These are phyloP conservation scores for Drosophila kohkoa DNA, from an alignment of 1,140 invertebrate genomes.

Conservation along the genomic window DNA sequence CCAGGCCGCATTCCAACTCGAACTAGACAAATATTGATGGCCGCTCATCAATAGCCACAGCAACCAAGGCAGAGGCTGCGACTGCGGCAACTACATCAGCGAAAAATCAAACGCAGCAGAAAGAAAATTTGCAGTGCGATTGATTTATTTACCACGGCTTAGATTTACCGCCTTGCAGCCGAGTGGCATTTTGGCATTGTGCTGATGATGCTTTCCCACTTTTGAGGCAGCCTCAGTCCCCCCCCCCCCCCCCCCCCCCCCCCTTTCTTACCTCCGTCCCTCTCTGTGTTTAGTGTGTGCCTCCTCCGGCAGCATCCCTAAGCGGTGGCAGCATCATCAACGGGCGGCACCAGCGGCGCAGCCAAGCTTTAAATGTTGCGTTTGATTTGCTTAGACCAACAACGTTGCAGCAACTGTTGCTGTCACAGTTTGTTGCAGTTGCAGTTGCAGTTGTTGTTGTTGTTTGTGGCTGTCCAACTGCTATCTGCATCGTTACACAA, in stretches of 20 bases:
- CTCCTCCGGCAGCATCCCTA: slow-evolving; percentile 23
- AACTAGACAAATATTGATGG: slow-evolving; percentile 83
- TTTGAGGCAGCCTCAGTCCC: slow-evolving; percentile 25
- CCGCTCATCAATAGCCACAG: slow-evolving; percentile 78
- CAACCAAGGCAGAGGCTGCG: slow-evolving; percentile 31
- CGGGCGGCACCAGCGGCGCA: slow-evolving; percentile 58
- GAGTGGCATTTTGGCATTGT: slow-evolving; percentile 82
- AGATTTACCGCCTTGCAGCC: slow-evolving; percentile 77
- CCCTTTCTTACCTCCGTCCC: not conserved
- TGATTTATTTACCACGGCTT: slow-evolving; percentile 83
- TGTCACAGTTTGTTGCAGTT: not conserved
- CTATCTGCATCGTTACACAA: slow-evolving; percentile 76
- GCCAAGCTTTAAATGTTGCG: slow-evolving; percentile 68
- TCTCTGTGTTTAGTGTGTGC: too few relatives aligned
- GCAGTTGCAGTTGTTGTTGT: slow-evolving; percentile 14
- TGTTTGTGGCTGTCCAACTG: slow-evolving; percentile 33
- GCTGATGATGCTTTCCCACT: slow-evolving; percentile 69
- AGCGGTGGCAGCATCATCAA: slow-evolving; percentile 57
- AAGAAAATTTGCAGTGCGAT: slow-evolving; percentile 72
- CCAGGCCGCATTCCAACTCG: slow-evolving; percentile 75
- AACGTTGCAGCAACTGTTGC: slow-evolving; percentile 7
- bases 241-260: slow-evolving; percentile 31
- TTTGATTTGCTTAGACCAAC: slow-evolving; percentile 78
- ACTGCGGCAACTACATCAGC: slow-evolving; percentile 44
- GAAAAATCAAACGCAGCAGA: slow-evolving; percentile 71